Conservation (phyloP, 2,888 invertebrate genomes). For the Amblyteles armatorius region DNA sequence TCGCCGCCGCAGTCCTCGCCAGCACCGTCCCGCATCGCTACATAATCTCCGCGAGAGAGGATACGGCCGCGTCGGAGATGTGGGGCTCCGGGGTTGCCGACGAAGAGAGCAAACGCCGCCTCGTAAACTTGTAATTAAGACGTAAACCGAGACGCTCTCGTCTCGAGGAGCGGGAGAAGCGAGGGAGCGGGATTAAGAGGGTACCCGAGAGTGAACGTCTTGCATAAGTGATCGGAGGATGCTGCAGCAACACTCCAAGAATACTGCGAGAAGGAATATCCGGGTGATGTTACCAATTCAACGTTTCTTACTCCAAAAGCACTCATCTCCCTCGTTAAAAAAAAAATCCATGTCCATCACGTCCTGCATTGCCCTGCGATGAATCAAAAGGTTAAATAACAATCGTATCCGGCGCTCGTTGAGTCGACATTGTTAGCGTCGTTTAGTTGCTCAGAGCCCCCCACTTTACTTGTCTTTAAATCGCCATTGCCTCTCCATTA, state of each 20-base stretch:
- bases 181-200: slow-evolving; percentile 18
- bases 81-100: slow-evolving; percentile 29
- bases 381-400: not conserved
- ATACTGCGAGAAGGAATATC: not conserved
- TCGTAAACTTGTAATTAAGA: slow-evolving; percentile 66
- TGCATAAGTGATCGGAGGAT: slow-evolving; percentile 1
- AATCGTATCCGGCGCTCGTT: not conserved
- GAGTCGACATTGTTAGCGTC: not conserved
- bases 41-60: slow-evolving; percentile 57
- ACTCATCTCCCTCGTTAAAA: not conserved
- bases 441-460: not conserved
- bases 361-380: not conserved
- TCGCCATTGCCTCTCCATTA: not conserved
- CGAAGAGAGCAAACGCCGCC: slow-evolving; percentile 49
- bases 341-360: not conserved
- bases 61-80: slow-evolving; percentile 32
- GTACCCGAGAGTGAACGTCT: slow-evolving; percentile 20
- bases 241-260: not conserved
- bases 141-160: slow-evolving; percentile 46
- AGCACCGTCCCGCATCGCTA: slow-evolving; percentile 43
- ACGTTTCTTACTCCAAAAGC: not conserved
- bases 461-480: not conserved
- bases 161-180: slow-evolving; percentile 23
- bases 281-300: too few relatives aligned
- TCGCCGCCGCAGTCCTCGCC: slow-evolving; percentile 16